A percentile compares a stretch with the other conserved stretches of the same genome.
These are phyloP conservation scores for Drosophila parthenogenetica DNA, from an alignment of 2,888 invertebrate species.

Conservation along the genomic window DNA sequence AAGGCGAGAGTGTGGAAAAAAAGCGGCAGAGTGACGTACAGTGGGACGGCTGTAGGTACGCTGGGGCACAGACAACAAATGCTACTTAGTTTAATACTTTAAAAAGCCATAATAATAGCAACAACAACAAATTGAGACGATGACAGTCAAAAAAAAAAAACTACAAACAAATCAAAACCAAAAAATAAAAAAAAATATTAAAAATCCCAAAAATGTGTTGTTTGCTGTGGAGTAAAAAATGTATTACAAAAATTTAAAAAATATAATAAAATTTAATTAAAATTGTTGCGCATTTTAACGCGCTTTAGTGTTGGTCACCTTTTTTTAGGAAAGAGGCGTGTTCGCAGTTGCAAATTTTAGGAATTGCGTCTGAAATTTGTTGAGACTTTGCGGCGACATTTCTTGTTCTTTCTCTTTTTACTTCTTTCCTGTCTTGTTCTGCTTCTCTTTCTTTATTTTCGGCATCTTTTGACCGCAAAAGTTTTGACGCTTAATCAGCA, in stretches of 20 bases:
- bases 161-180: slow-evolving; percentile 20
- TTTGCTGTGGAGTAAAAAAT: slow-evolving; percentile 8
- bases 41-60: not conserved
- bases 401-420: slow-evolving; percentile 6
- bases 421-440: not conserved
- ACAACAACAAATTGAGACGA: slow-evolving; percentile 45
- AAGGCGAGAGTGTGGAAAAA: slow-evolving; percentile 52
- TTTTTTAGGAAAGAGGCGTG: slow-evolving; percentile 10
- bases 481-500: slow-evolving; percentile 68
- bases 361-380: slow-evolving; percentile 18
- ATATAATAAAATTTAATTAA: slow-evolving; percentile 22
- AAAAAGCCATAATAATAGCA: slow-evolving; percentile 74
- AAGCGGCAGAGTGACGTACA: slow-evolving; percentile 22
- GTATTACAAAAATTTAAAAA: slow-evolving; percentile 17
- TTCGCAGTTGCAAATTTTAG: not conserved
- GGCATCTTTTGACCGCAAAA: slow-evolving; percentile 58
- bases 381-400: slow-evolving; percentile 55
- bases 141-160: slow-evolving; percentile 49
- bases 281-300: slow-evolving; percentile 43
- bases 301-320: slow-evolving; percentile 33
- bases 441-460: not conserved
- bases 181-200: slow-evolving; percentile 12
- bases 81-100: slow-evolving; percentile 77
- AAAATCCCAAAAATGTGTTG: slow-evolving; percentile 20
- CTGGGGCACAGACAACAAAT: slow-evolving; percentile 35